Conservation (phyloP, 2,888 invertebrate genomes). For the Sarcophaga caerulescens region DNA sequence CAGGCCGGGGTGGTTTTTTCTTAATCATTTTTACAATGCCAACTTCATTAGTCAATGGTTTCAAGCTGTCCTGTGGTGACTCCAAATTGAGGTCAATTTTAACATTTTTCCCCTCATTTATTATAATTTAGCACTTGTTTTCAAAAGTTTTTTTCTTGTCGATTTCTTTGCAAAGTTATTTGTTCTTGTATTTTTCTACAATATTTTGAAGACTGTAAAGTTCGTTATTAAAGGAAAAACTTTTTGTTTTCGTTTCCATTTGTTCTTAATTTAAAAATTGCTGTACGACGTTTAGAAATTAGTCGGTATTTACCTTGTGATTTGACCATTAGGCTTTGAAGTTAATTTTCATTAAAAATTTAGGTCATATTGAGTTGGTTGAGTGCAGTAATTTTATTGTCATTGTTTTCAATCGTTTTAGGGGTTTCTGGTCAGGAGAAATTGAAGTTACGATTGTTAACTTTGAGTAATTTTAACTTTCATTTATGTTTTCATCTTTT, state of each 20-base stretch:
- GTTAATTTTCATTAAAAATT: slow-evolving; percentile 46
- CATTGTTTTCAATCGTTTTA: slow-evolving; percentile 27
- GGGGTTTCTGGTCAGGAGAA: not conserved
- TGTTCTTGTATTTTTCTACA: not conserved
- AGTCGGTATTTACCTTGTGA: slow-evolving; percentile 18
- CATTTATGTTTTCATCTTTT: no score
- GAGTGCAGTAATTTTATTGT: slow-evolving; percentile 35
- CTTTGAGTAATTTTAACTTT: no score
- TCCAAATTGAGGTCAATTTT: slow-evolving; percentile 61
- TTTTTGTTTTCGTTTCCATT: not conserved
- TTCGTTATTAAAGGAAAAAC: not conserved
- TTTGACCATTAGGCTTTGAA: slow-evolving; percentile 41
- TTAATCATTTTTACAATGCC: slow-evolving; percentile 22
- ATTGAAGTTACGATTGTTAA: not conserved
- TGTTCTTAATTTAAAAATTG: slow-evolving; percentile 21
- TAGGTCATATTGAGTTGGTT: slow-evolving; percentile 46
- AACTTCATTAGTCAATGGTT: slow-evolving; percentile 38
- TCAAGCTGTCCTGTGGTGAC: slow-evolving; percentile 23
- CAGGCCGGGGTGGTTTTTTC: not conserved
- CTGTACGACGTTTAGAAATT: slow-evolving; percentile 9
- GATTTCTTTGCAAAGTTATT: not conserved
- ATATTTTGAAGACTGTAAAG: not conserved
- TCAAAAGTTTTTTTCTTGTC: not conserved
- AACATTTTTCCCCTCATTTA: slow-evolving; percentile 50
- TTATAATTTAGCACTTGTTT: slow-evolving; percentile 40